Percentiles rank a stretch among this genome's conserved stretches.
These are phyloP conservation scores for Drosophila formosana DNA, from an alignment of 2,888 invertebrate genomes.

Conservation along the genomic window DNA sequence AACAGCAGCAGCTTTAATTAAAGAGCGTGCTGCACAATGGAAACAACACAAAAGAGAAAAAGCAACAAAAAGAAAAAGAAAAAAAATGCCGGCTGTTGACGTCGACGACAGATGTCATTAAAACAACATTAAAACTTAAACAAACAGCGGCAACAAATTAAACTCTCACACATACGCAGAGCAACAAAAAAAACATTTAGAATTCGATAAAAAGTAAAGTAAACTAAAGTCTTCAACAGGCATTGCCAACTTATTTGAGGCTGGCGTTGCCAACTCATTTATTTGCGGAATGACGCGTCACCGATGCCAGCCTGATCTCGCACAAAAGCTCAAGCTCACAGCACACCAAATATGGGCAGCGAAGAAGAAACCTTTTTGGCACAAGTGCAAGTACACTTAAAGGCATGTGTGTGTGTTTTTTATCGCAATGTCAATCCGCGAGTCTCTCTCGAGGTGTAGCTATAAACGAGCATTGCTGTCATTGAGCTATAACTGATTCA, in stretches of 20 bases:
- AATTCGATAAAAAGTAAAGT: slow-evolving; percentile 23
- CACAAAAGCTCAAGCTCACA: slow-evolving; percentile 9
- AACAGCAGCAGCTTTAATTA: slow-evolving; percentile 14
- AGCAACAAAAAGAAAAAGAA: background rate
- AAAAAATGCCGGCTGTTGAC: slow-evolving; percentile 4
- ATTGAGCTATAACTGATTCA: slow-evolving; percentile 54
- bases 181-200: slow-evolving; percentile 14
- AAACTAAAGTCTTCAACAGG: background rate
- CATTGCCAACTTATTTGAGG: slow-evolving; percentile 1
- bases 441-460: slow-evolving; percentile 7
- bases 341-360: slow-evolving; percentile 2
- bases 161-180: slow-evolving; percentile 22
- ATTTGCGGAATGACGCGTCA: background rate
- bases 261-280: slow-evolving; percentile 1
- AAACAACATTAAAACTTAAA: slow-evolving; percentile 68
- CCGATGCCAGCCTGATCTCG: background rate
- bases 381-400: slow-evolving; percentile 14
- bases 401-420: slow-evolving; percentile 8
- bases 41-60: too few species aligned
- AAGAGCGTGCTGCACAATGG: slow-evolving; percentile 14
- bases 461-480: slow-evolving; percentile 42
- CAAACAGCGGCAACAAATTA: slow-evolving; percentile 48
- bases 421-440: slow-evolving; percentile 44
- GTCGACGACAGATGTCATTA: slow-evolving; percentile 62
- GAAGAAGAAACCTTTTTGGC: slow-evolving; percentile 29